Percentiles rank a stretch among this genome's conserved stretches.
phyloP scores from a whole-genome alignment of 2,888 invertebrate species.

The Mesoligia furuncula region DNA sequence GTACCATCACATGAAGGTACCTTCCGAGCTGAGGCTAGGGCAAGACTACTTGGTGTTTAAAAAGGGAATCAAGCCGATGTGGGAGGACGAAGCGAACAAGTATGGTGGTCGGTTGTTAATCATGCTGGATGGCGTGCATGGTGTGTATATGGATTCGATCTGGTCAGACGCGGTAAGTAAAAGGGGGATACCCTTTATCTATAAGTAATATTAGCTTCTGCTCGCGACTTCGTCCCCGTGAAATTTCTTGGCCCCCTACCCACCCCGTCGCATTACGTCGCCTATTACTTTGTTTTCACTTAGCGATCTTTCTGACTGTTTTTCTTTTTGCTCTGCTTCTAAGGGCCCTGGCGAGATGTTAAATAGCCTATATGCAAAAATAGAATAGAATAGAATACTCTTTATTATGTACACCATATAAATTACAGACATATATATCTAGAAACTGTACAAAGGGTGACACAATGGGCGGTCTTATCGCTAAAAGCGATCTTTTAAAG shows the following conservation, averaged over 20 bases:
- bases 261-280: neutral
- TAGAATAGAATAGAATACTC: no score
- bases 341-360: no score
- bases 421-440: no score
- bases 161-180: slow-evolving; percentile 94
- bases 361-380: no score
- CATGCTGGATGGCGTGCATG: slow-evolving; percentile 93
- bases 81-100: slow-evolving; percentile 97
- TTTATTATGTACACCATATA: no score
- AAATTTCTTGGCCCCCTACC: neutral
- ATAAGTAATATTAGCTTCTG: neutral
- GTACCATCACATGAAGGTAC: slow-evolving; percentile 96
- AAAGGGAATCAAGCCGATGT: slow-evolving; percentile 96
- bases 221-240: neutral
- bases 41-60: slow-evolving; percentile 95
- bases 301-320: no score
- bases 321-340: no score
- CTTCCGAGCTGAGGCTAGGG: slow-evolving; percentile 94
- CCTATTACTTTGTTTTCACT: neutral
- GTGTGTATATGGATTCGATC: slow-evolving; percentile 91
- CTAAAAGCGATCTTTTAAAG: no score
- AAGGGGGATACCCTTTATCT: neutral
- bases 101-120: slow-evolving; percentile 96
- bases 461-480: no score
- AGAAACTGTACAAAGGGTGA: no score